These are phyloP conservation scores for Burhinus bistriatus DNA, from an alignment of 2,113 vertebrate species.

Conservation along the genomic window DNA sequence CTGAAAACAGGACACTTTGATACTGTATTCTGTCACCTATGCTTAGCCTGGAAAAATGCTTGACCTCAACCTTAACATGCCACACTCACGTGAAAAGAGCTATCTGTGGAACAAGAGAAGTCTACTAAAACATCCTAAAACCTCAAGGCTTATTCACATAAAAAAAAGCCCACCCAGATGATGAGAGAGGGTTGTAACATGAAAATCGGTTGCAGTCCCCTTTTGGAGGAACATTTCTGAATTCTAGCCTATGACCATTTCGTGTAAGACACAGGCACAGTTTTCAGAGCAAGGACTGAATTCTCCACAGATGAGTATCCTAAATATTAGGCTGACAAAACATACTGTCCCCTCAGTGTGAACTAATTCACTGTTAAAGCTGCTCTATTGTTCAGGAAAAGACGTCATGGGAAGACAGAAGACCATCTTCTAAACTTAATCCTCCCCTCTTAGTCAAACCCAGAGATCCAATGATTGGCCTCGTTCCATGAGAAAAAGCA, in stretches of 20 bases:
- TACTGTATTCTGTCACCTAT: neutral
- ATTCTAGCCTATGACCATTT: neutral
- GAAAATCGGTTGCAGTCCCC: neutral
- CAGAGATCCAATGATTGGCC: neutral
- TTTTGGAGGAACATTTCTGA: neutral
- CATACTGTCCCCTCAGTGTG: neutral
- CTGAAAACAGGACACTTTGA: neutral
- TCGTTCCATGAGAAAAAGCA: neutral
- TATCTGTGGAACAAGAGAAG: neutral
- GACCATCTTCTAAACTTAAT: neutral
- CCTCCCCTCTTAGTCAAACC: neutral
- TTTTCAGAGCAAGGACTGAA: neutral
- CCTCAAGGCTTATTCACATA: neutral
- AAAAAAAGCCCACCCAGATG: neutral
- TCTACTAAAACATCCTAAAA: neutral
- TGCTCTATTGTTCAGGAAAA: neutral
- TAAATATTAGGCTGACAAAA: neutral
- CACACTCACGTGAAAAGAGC: neutral
- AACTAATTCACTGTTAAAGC: neutral
- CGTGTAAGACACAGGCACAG: neutral
- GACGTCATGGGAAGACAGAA: neutral
- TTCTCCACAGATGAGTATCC: neutral
- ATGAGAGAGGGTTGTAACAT: neutral
- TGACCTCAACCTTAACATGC: neutral
- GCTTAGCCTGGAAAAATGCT: neutral